Conservation (phyloP, 2,113 vertebrate species). For the Vulpes ferrilata region DNA sequence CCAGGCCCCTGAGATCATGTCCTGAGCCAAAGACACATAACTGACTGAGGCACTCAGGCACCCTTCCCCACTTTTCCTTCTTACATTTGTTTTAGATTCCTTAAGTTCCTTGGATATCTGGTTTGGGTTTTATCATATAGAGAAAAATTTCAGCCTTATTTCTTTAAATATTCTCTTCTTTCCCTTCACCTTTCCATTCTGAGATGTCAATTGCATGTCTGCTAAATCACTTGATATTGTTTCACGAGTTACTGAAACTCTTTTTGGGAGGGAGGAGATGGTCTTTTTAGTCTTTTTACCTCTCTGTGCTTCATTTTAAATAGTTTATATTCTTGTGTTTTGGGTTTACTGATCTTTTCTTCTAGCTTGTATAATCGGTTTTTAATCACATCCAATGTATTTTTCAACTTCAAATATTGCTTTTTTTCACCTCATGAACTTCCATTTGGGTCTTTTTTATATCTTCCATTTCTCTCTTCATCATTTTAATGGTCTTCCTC, state of each 20-base stretch:
- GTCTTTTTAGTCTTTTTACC: neutral
- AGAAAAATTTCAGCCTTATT: neutral
- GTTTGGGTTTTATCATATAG: neutral
- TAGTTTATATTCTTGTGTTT: constrained; percentile 18
- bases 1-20: no score
- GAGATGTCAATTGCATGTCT: neutral
- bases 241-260: neutral
- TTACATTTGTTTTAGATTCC: neutral
- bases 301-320: neutral
- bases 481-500: constrained; percentile 11
- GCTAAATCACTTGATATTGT: neutral
- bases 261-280: neutral
- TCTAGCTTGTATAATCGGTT: neutral
- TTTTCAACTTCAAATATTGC: neutral
- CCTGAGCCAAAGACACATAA: no score
- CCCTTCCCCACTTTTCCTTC: no score
- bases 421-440: neutral
- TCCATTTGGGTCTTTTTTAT: constrained; percentile 1
- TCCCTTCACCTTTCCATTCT: neutral
- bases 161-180: neutral
- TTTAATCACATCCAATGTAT: neutral
- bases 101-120: neutral
- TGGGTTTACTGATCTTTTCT: neutral
- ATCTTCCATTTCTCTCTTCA: neutral
- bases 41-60: no score